These are phyloP conservation scores for Zoanthus gigantus DNA, from an alignment of 92 coral and sea anemone genomes.

Conservation along the genomic window DNA sequence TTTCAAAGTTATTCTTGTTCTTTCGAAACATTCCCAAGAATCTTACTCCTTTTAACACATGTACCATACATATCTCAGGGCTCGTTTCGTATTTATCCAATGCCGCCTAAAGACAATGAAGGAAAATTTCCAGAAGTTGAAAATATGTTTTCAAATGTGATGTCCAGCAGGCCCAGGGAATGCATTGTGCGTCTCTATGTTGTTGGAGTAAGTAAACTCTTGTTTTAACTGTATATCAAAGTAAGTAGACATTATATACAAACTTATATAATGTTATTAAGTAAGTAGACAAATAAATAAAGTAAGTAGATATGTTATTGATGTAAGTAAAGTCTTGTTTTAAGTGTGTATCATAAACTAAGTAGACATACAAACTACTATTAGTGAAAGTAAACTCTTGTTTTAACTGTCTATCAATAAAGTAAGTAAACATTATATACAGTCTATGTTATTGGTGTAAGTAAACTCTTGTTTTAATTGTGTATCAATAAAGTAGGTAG, in stretches of 20 bases:
- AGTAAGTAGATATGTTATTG: too few species aligned
- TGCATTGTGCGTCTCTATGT: conserved; percentile 88
- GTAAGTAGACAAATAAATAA: too few species aligned
- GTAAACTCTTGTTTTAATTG: too few species aligned
- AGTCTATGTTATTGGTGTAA: too few species aligned
- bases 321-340: too few species aligned
- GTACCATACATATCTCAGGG: conserved; percentile 59
- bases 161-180: conserved; percentile 68
- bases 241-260: neutral
- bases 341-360: too few species aligned
- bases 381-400: conserved; percentile 27
- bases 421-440: neutral
- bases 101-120: conserved; percentile 75
- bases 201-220: conserved; percentile 65
- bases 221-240: neutral
- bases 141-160: conserved; percentile 55
- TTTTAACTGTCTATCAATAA: neutral
- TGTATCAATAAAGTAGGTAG: too few species aligned
- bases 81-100: conserved; percentile 83
- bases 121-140: conserved; percentile 72
- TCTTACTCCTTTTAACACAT: neutral
- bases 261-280: too few species aligned
- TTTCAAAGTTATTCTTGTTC: too few species aligned
- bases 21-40: too few species aligned
- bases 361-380: too few species aligned